phyloP scores from a whole-genome alignment of 2,888 invertebrate genomes.

The Agonopterix heracliana region DNA sequence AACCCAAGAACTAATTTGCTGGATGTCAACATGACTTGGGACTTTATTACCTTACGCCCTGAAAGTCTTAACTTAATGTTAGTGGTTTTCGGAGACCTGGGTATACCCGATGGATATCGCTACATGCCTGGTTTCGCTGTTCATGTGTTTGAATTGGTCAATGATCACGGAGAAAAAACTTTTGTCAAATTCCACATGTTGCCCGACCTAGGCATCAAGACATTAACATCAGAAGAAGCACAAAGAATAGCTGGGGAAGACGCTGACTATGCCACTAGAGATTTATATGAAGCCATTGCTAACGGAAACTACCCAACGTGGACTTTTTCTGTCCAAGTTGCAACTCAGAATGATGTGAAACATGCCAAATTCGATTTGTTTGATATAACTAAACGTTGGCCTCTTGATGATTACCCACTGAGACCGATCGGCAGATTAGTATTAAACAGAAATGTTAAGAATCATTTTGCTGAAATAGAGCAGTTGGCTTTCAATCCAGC shows the following conservation, averaged over 20 bases:
- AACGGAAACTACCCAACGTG: constrained; percentile 72
- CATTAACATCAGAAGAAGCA: constrained; percentile 79
- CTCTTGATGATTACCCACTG: constrained; percentile 84
- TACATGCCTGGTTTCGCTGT: constrained; percentile 94
- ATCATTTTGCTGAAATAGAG: constrained; percentile 94
- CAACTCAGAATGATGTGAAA: constrained; percentile 79
- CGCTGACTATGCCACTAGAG: constrained; percentile 88
- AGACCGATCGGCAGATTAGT: constrained; percentile 88
- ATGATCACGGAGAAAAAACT: constrained; percentile 78
- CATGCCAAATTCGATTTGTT: constrained; percentile 89
- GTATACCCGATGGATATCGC: constrained; percentile 90
- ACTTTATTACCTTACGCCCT: constrained; percentile 63
- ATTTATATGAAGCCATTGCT: constrained; percentile 89
- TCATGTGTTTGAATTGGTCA: constrained; percentile 91
- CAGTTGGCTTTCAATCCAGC: constrained; percentile 92
- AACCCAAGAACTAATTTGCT: constrained; percentile 64
- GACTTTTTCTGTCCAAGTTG: constrained; percentile 57
- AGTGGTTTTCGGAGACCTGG: constrained; percentile 88
- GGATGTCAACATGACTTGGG: constrained; percentile 56
- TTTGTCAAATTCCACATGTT: constrained; percentile 93
- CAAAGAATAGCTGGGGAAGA: constrained; percentile 78
- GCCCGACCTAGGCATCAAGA: constrained; percentile 89
- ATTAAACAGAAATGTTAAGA: constrained; percentile 89
- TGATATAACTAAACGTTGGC: constrained; percentile 92
- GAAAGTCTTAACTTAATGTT: constrained; percentile 84